These are phyloP conservation scores for Archivesica marissinica DNA, from an alignment of 1,140 invertebrate species.

Conservation along the genomic window DNA sequence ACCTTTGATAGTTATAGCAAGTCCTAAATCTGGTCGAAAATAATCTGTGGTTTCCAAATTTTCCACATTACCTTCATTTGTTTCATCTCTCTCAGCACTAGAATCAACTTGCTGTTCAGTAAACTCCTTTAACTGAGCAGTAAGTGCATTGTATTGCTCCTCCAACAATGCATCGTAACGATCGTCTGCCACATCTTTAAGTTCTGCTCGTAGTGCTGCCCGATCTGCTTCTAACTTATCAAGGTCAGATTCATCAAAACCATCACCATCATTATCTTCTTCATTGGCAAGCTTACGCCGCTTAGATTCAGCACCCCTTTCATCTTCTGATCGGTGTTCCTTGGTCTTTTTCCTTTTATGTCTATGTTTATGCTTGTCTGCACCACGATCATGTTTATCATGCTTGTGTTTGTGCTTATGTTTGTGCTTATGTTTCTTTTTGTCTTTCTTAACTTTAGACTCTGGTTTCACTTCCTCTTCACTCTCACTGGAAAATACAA, in stretches of 20 bases:
- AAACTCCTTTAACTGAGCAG: conserved; percentile 22
- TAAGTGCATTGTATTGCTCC: conserved; percentile 34
- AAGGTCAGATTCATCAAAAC: conserved; percentile 70
- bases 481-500: conserved; percentile 53
- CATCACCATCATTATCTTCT: conserved; percentile 58
- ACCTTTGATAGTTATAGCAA: conserved; percentile 59
- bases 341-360: conserved; percentile 75
- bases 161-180: conserved; percentile 30
- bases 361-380: conserved; percentile 76
- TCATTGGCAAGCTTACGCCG: conserved; percentile 60
- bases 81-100: background rate
- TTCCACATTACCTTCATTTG: background rate
- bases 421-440: conserved; percentile 82
- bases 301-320: conserved; percentile 53
- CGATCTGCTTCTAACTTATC: conserved; percentile 83
- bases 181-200: conserved; percentile 66
- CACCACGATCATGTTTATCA: conserved; percentile 63
- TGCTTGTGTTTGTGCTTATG: conserved; percentile 82
- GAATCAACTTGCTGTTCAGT: background rate
- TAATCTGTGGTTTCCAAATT: background rate
- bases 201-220: conserved; percentile 77
- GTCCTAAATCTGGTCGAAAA: conserved; percentile 20
- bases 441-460: conserved; percentile 70
- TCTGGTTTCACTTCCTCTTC: conserved; percentile 48
- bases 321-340: conserved; percentile 62